phyloP scores from a whole-genome alignment of 2,113 vertebrate genomes.

The Trematocara unimaculatum region DNA sequence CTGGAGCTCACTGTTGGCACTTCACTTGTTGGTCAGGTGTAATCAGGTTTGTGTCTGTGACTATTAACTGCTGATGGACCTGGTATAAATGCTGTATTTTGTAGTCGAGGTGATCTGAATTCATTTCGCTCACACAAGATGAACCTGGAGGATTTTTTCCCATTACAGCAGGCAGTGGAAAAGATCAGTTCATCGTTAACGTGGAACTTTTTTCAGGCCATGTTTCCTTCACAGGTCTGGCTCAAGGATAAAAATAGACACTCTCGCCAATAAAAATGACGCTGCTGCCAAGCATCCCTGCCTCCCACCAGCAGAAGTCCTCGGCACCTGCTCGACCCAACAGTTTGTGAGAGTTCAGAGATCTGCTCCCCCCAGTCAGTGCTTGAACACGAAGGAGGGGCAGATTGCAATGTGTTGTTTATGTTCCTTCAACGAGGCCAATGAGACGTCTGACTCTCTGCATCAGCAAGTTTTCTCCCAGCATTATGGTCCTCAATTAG shows the following conservation, averaged over 20 bases:
- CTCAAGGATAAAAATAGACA: slow-evolving; percentile 51
- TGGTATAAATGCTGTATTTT: not conserved
- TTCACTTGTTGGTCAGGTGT: not conserved
- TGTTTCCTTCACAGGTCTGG: not conserved
- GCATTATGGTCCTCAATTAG: not conserved
- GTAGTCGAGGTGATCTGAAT: not conserved
- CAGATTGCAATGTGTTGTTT: not conserved
- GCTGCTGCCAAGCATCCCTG: slow-evolving; percentile 20
- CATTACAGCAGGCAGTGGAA: not conserved
- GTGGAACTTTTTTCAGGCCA: not conserved
- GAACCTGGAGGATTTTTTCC: not conserved
- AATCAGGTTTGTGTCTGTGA: not conserved
- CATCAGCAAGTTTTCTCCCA: not conserved
- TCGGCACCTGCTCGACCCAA: slow-evolving; percentile 55
- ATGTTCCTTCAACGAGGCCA: not conserved
- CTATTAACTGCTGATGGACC: not conserved
- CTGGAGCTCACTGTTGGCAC: not conserved
- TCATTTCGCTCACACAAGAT: not conserved
- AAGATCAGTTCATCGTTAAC: not conserved
- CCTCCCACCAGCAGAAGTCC: slow-evolving; percentile 20
- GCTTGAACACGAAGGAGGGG: not conserved
- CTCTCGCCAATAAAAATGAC: slow-evolving; percentile 14
- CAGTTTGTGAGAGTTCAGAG: slow-evolving; percentile 41
- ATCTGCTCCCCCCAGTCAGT: slow-evolving; percentile 15
- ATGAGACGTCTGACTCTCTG: not conserved